Percentiles rank a stretch among this genome's conserved stretches.
phyloP scores from a whole-genome alignment of 2,888 invertebrate genomes.

The Cephus pygmeus region DNA sequence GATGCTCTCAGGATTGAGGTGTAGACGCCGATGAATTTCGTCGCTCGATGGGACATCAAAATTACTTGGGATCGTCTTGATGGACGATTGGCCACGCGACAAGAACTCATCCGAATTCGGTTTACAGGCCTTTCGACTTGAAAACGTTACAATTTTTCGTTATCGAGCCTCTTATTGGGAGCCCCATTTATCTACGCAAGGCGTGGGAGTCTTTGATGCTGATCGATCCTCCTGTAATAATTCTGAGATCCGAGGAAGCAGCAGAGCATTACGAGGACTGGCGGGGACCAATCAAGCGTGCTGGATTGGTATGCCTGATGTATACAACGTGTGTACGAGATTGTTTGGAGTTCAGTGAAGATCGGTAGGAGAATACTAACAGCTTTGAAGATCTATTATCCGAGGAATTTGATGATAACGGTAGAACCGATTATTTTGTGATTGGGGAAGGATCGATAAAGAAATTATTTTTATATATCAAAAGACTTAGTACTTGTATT shows the following conservation, averaged over 20 bases:
- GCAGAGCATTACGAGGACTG: constrained; percentile 4
- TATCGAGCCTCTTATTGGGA: neutral
- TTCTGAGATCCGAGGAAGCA: constrained; percentile 4
- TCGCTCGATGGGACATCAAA: neutral
- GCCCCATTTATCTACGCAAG: neutral
- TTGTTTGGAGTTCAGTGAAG: neutral
- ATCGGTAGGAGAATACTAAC: neutral
- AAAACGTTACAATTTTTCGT: neutral
- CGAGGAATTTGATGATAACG: neutral
- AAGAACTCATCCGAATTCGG: neutral
- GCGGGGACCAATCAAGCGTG: constrained; percentile 1
- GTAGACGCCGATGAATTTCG: neutral
- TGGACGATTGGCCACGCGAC: neutral
- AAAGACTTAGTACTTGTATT: neutral
- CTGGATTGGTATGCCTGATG: neutral
- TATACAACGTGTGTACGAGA: neutral
- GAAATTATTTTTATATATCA: neutral
- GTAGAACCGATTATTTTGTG: neutral
- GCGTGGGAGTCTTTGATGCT: neutral
- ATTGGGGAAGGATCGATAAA: neutral
- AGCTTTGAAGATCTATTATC: neutral
- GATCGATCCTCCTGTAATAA: neutral
- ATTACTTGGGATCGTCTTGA: neutral
- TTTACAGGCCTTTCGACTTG: neutral
- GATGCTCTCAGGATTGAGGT: neutral